phyloP scores from a whole-genome alignment of 2,113 vertebrate species.

The Muntiacus reevesi region DNA sequence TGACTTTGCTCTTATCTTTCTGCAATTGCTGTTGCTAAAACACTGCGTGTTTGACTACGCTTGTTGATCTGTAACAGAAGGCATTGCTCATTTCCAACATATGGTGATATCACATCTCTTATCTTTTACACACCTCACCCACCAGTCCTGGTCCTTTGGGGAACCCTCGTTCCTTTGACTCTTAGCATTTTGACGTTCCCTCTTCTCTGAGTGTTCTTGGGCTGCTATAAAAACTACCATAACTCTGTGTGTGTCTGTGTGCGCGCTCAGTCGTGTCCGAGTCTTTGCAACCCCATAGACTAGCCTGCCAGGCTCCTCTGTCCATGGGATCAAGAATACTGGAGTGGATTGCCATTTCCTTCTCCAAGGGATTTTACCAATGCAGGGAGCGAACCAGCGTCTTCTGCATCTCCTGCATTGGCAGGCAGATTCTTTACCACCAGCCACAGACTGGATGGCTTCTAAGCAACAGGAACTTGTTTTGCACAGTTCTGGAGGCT shows the following conservation, averaged over 20 bases:
- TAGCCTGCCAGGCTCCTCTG: background rate
- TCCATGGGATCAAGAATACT: background rate
- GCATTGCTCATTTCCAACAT: background rate
- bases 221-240: background rate
- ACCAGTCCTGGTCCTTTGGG: background rate
- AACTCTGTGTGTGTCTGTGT: background rate
- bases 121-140: background rate
- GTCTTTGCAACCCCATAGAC: background rate
- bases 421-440: background rate
- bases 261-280: background rate
- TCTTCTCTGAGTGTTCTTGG: background rate
- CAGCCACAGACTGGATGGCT: background rate
- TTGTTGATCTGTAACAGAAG: background rate
- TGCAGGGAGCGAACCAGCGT: fast-evolving
- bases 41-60: background rate
- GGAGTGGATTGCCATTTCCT: background rate
- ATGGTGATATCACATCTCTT: background rate
- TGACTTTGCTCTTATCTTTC: background rate
- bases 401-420: background rate
- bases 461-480: background rate
- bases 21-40: background rate
- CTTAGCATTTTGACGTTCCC: background rate
- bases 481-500: background rate
- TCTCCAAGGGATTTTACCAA: background rate
- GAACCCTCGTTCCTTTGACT: background rate